Evolutionary conservation across 2,113 vertebrate genomes (phyloP).

Genomic region (Phalacrocorax pelagicus): DNA sequence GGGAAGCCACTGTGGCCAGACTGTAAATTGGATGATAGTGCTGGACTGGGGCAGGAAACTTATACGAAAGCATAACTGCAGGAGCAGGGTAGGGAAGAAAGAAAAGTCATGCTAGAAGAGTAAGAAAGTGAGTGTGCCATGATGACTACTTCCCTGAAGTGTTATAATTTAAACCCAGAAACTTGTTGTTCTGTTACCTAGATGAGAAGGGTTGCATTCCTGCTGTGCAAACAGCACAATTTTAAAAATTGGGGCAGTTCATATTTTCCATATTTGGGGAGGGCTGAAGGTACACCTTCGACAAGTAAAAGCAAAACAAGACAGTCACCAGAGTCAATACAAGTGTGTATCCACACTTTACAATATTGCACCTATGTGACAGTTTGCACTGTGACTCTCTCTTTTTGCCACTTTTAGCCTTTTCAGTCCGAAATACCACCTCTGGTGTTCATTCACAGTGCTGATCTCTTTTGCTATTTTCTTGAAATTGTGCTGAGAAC

Average conservation of each 20-base stretch:
- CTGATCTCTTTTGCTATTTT: background rate
- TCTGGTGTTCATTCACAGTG: background rate
- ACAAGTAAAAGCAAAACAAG: background rate
- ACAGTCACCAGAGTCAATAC: background rate
- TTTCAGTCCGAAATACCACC: background rate
- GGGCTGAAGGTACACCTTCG: background rate
- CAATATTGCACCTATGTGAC: background rate
- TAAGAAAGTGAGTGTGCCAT: background rate
- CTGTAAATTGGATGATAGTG: background rate
- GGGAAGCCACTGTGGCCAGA: background rate
- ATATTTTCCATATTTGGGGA: background rate
- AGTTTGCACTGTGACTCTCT: background rate
- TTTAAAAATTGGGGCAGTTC: background rate
- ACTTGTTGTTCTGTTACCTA: background rate
- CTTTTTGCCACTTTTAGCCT: background rate
- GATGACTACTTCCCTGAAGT: background rate
- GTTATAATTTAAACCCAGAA: background rate
- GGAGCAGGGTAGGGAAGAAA: background rate
- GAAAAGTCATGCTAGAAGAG: background rate
- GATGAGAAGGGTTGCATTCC: background rate
- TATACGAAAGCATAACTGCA: background rate
- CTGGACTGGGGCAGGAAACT: background rate
- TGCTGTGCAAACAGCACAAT: background rate
- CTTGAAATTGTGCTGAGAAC: background rate
- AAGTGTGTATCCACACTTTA: background rate